A percentile compares a stretch with the other conserved stretches of the same genome.
Evolutionary conservation across 2,113 vertebrate species (phyloP).

Genomic region (Sylvietta virens): DNA sequence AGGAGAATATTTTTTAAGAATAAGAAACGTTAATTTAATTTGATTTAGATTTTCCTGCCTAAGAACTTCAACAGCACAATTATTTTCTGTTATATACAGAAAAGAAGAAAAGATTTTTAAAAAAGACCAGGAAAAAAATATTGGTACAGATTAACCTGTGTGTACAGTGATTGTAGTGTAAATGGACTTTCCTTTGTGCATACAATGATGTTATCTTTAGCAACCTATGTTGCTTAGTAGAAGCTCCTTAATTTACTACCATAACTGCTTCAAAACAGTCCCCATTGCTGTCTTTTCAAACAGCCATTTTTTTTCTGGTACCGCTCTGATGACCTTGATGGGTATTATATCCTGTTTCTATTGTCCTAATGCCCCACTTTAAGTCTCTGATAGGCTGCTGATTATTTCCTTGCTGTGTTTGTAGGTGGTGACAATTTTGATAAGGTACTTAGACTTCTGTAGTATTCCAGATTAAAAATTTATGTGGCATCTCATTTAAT

Average conservation of each 20-base stretch:
- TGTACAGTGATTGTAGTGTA: not conserved
- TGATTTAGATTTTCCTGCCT: not conserved
- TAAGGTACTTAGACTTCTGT: not conserved
- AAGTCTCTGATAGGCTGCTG: not conserved
- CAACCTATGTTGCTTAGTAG: not conserved
- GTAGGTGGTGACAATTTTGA: not conserved
- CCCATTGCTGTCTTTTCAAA: not conserved
- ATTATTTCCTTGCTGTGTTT: not conserved
- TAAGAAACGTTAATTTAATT: not conserved
- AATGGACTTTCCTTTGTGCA: constrained; percentile 12
- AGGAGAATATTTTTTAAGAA: not conserved
- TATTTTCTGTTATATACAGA: not conserved
- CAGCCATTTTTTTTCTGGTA: not conserved
- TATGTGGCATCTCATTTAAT: not conserved
- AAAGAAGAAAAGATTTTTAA: not conserved
- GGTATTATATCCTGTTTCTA: not conserved
- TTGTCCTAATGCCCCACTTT: not conserved
- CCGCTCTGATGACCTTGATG: not conserved
- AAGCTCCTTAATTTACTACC: constrained; percentile 22
- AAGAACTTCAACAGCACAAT: not conserved
- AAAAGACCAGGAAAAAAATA: not conserved
- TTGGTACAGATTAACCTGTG: not conserved
- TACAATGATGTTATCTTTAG: not conserved
- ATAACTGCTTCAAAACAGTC: not conserved
- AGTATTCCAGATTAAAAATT: not conserved